Percentiles rank a stretch among this genome's conserved stretches.
Evolutionary conservation across 1,140 invertebrate species (phyloP).

Genomic region (Bombus waltoni): DNA sequence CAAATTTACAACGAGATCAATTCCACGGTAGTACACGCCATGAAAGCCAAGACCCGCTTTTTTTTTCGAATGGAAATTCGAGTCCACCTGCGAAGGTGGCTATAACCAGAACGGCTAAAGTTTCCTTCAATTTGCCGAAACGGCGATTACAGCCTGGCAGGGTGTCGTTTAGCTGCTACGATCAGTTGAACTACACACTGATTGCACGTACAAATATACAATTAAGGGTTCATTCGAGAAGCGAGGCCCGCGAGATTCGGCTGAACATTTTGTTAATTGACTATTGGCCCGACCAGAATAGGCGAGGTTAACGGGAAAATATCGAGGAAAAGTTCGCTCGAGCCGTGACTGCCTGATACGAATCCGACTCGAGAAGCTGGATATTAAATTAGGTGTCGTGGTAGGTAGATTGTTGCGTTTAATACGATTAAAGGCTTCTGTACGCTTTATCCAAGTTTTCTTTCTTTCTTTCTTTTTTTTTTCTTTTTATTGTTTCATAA

Average conservation of each 20-base stretch:
- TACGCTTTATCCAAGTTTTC: neutral
- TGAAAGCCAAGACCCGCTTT: neutral
- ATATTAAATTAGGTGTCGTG: conserved; percentile 7
- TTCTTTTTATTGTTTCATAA: too few relatives aligned
- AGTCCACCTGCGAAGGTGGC: neutral
- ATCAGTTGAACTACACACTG: conserved; percentile 41
- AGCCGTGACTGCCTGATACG: neutral
- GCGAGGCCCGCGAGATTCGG: neutral
- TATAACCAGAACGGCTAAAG: neutral
- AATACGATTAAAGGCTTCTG: too few relatives aligned
- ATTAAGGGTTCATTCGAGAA: conserved; percentile 45
- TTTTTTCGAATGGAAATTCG: conserved; percentile 20
- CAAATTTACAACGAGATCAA: neutral
- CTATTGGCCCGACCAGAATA: conserved; percentile 1
- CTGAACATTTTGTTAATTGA: conserved; percentile 41
- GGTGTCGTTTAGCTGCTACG: conserved; percentile 30
- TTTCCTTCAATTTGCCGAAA: conserved; percentile 45
- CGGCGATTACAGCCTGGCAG: conserved; percentile 15
- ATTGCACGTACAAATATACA: conserved; percentile 53
- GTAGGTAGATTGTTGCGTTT: neutral
- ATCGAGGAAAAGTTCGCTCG: neutral
- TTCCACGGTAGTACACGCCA: neutral
- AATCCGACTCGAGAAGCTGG: neutral
- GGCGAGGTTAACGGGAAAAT: neutral
- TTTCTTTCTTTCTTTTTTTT: neutral